phyloP scores from a whole-genome alignment of 2,113 vertebrate genomes.

The Martes martes region DNA sequence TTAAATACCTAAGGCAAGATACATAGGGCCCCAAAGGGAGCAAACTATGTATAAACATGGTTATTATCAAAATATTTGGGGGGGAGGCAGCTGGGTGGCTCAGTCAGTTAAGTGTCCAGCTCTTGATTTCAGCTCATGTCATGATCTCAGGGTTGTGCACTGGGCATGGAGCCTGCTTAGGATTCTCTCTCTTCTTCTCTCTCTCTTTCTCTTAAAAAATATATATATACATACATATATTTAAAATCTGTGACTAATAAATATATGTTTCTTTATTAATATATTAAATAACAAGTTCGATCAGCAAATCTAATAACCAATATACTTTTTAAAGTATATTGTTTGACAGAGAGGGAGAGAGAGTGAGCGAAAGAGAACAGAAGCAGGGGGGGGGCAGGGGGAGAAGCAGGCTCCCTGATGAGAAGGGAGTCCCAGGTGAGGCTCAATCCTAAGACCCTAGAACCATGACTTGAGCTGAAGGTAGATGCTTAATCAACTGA shows the following conservation, averaged over 20 bases:
- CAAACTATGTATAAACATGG: neutral
- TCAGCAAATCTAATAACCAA: neutral
- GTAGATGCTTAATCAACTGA: too few species aligned
- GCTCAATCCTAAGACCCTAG: too few species aligned
- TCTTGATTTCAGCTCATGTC: neutral
- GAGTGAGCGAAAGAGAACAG: too few species aligned
- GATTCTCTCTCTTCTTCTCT: neutral
- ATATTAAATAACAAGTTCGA: neutral
- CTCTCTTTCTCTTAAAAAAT: neutral
- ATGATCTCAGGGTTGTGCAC: neutral
- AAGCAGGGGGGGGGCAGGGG: too few species aligned
- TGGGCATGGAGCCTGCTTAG: neutral
- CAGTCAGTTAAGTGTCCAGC: neutral
- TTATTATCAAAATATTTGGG: neutral
- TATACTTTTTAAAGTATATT: neutral
- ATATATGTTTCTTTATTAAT: neutral
- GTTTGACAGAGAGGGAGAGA: too few species aligned
- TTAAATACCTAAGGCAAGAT: neutral
- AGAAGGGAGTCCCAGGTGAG: too few species aligned
- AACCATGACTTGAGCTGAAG: too few species aligned
- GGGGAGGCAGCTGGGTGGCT: neutral
- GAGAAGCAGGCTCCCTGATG: too few species aligned
- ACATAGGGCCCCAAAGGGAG: neutral
- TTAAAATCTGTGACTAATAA: neutral
- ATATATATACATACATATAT: neutral